These are phyloP conservation scores for Macrotrachela quadricornifera DNA, from an alignment of 1,140 invertebrate genomes.

Conservation along the genomic window DNA sequence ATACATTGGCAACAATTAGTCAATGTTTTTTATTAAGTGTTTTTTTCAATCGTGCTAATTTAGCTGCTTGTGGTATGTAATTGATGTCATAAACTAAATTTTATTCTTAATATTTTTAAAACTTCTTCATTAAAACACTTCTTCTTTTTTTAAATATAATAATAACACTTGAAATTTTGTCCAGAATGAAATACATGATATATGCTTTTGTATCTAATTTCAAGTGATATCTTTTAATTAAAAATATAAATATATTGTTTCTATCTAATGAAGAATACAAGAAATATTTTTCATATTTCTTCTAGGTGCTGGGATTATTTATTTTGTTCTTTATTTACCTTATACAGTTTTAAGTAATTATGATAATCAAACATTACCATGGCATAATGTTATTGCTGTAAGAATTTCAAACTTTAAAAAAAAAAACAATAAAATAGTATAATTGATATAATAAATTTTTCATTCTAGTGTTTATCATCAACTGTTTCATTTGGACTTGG, in stretches of 20 bases:
- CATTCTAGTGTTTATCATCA: constrained; percentile 39
- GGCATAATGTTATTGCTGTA: constrained; percentile 19
- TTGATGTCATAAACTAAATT: no score
- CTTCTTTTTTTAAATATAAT: no score
- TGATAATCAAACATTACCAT: constrained; percentile 29
- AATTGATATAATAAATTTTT: not conserved
- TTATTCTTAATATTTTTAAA: no score
- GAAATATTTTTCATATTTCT: no score
- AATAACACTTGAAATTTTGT: no score
- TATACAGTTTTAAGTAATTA: constrained; percentile 38
- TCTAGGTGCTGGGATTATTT: constrained; percentile 42
- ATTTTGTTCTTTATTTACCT: constrained; percentile 49
- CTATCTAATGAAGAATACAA: no score
- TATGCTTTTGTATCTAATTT: no score
- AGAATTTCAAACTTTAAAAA: constrained; percentile 9
- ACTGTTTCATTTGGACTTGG: constrained; percentile 57
- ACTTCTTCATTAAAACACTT: no score
- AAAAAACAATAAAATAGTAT: constrained; percentile 6
- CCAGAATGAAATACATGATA: no score
- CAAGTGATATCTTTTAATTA: no score
- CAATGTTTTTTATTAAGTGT: constrained; percentile 36
- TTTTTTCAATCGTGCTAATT: constrained; percentile 43
- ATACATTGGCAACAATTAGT: constrained; percentile 34
- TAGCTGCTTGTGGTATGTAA: constrained; percentile 33
- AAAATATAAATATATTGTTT: no score